Base-by-base conservation (phyloP, 2,113 vertebrate genomes). In the Nannospalax galili region DNA sequence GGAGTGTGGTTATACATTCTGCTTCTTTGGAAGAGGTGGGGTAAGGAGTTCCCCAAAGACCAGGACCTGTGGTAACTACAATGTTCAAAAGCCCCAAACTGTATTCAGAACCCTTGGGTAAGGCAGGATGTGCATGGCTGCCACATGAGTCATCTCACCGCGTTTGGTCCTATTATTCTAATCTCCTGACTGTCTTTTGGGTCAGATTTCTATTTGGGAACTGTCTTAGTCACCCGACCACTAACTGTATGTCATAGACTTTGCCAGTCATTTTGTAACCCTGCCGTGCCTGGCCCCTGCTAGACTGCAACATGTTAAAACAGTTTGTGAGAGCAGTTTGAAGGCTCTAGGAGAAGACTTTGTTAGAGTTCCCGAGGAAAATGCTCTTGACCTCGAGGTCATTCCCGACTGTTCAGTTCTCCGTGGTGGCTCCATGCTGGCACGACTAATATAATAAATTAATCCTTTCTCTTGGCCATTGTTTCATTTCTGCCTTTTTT, bases 331-430 rank as follows among this genome's bases (percentile, higher is more conserved):
- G 28, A 70, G 19, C 77, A 37, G 82, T 56, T 89, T 92, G 77
- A 77, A 78, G 86, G 10, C 95, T 89, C 91, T 60, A 87, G 84
- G 60, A 87, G 95, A 84, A 80, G 32, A 37, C 45, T 35, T 81
- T n/a, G n/a, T 17, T 42, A 58, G 81, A 62, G 10, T 24, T 70
- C 87, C 88, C 52, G n/a, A 85, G 40, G 75, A 89, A 81, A 92
- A 56, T 26, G 37, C 52, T 9, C 91, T 91, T 73, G 40, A 93
- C 78, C 75, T 62, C 30, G 42, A 78, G n/a, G 60, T 48, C 32
- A 48, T 85, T 56, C 5, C 3, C 60, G n/a, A 42, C 92, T 40
- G 42, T 42, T 60, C 4, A 4, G 7, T 28, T 81, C n/a, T 65
- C 62, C 5, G 3, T 6, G 1, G 17, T 40, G 62, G 30, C 35